phyloP scores from a whole-genome alignment of 2,797 vertebrate genomes.

The Semaprochilodus insignis region DNA sequence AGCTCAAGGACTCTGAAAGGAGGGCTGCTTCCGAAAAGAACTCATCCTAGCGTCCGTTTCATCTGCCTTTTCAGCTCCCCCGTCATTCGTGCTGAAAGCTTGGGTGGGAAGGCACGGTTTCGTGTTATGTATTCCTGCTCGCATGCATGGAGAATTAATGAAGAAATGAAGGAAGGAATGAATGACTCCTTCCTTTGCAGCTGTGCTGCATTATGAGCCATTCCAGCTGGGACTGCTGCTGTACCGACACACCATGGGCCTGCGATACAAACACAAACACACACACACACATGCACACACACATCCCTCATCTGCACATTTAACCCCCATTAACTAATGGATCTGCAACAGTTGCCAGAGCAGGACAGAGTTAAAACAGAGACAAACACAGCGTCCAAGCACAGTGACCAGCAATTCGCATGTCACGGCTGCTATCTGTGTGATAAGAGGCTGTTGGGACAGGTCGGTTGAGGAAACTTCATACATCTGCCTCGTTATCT shows the following conservation, averaged over 20 bases:
- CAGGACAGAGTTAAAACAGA: neutral
- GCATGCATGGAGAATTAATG: constrained; percentile 22
- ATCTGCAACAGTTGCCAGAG: constrained; percentile 13
- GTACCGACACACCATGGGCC: constrained; percentile 16
- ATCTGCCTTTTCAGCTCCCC: neutral
- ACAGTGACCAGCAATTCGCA: constrained; percentile 31
- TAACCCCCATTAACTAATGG: constrained; percentile 20
- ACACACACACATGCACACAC: constrained; percentile 2
- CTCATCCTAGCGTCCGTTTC: neutral
- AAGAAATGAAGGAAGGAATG: constrained; percentile 7
- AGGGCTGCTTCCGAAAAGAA: neutral
- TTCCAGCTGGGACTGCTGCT: constrained; percentile 32
- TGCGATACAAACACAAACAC: neutral
- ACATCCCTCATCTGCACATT: neutral
- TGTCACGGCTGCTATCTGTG: constrained; percentile 34
- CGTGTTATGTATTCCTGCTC: constrained; percentile 1
- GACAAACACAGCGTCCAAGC: neutral
- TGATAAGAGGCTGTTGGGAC: constrained; percentile 46
- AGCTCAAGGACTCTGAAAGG: constrained; percentile 7
- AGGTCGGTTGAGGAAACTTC: constrained; percentile 29
- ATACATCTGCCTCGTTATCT: constrained; percentile 43
- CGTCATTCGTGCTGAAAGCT: neutral
- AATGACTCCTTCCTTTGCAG: constrained; percentile 45
- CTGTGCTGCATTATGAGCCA: constrained; percentile 33
- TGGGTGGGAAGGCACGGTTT: neutral